Evolutionary conservation across 2,113 vertebrate species (phyloP).

Genomic region (Antennarius striatus): DNA sequence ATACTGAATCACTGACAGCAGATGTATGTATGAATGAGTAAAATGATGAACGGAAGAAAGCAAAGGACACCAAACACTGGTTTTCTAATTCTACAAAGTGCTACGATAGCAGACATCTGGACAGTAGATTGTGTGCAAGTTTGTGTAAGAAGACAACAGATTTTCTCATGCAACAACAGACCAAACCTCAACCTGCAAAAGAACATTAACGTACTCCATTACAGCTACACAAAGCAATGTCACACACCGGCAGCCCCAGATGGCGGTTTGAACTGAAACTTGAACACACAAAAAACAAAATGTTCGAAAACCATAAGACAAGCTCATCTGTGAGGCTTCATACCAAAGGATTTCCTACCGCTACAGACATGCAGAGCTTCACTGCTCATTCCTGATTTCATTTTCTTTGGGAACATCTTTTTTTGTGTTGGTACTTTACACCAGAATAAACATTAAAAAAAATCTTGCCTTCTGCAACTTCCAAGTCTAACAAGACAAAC

Average conservation of each 20-base stretch:
- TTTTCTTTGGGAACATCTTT: background rate
- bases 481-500: background rate
- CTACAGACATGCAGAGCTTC: too few relatives aligned
- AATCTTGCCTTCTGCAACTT: background rate
- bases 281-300: background rate
- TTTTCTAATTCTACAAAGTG: conserved; percentile 33
- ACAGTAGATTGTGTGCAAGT: conserved; percentile 60
- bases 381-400: background rate
- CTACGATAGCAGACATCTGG: conserved; percentile 37
- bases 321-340: background rate
- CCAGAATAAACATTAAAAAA: background rate
- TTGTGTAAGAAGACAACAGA: conserved; percentile 23
- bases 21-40: too few relatives aligned
- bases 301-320: background rate
- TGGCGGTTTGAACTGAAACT: background rate
- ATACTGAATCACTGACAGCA: background rate
- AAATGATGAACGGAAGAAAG: too few relatives aligned
- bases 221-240: conserved; percentile 3
- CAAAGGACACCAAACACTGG: conserved; percentile 12
- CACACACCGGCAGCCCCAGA: conserved; percentile 17
- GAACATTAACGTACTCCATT: conserved; percentile 5
- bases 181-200: conserved; percentile 35
- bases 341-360: background rate
- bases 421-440: background rate
- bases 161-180: background rate